Percentiles rank a stretch among this genome's conserved stretches.
phyloP scores from a whole-genome alignment of 2,113 vertebrate species.

The Cheilinus undulatus region DNA sequence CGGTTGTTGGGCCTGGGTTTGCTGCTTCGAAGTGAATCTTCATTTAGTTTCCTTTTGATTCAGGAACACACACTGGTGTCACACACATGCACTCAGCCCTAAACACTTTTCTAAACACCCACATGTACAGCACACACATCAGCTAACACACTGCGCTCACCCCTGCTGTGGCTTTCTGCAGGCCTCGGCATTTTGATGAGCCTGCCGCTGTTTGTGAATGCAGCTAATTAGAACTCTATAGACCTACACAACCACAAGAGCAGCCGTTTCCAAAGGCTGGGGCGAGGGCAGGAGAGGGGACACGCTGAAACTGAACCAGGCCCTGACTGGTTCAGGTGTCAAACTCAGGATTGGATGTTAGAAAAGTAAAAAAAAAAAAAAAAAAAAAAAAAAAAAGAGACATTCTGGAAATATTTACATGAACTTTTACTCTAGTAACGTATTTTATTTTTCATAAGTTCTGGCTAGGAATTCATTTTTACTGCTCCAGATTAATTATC shows the following conservation, averaged over 20 bases:
- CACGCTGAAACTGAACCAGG: constrained; percentile 17
- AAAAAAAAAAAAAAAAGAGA: too few relatives aligned
- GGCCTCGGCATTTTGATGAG: constrained; percentile 79
- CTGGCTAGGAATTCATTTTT: not conserved
- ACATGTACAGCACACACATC: constrained; percentile 25
- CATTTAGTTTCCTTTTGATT: constrained; percentile 44
- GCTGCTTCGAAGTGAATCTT: constrained; percentile 32
- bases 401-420: too few relatives aligned
- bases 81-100: constrained; percentile 30
- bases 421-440: too few relatives aligned
- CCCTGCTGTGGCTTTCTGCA: constrained; percentile 80
- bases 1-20: constrained; percentile 16
- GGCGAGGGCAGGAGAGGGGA: constrained; percentile 46
- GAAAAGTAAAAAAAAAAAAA: not conserved
- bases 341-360: not conserved
- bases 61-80: constrained; percentile 39
- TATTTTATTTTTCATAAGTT: too few relatives aligned
- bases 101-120: constrained; percentile 30
- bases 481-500: not conserved
- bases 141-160: constrained; percentile 45
- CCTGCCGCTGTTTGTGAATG: constrained; percentile 76
- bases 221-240: constrained; percentile 78
- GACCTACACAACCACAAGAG: constrained; percentile 65
- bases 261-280: constrained; percentile 60
- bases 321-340: constrained; percentile 10